Base-by-base conservation (phyloP, 2,797 vertebrate species). In the Fringilla coelebs region DNA sequence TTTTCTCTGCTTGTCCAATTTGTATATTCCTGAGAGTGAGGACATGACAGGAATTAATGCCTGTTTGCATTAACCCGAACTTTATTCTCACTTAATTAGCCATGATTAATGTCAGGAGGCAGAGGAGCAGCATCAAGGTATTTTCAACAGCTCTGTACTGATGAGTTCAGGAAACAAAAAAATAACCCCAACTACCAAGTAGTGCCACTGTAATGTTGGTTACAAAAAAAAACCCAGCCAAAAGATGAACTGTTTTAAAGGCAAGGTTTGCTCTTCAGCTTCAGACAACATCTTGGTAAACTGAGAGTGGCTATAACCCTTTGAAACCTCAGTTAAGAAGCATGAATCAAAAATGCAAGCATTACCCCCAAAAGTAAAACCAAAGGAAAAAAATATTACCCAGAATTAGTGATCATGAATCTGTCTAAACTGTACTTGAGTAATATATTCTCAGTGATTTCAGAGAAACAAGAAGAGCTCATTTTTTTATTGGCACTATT, bases 51-150 rank as follows among this genome's bases (percentile, higher is more conserved):
- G 82, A 93, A 92, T 93, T 88, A 92, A 88, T 96, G 79, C 41
- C 74, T 95, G 76, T 91, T 97, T 93, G 89, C 71, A 85, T 93
- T 95, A 94, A 88, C 74, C 10, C 2, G 0, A 92, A 85, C 57
- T 82, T 91, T 83, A 94, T 85, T 94, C 77, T 95, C 73, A 90
- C 51, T 94, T 95, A 95, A 95, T 96, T 95, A 93, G 75, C 55
- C 2, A 26, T 93, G 93, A 95, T 93, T 93, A 94, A 90, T 96
- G 77, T 92, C 81, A 84, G 58, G 48, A 94, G 90, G 45, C 86
- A 77, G 89, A 93, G 78, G 40, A 93, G 77, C 79, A 95, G 70
- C 36, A 71, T 89, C 77, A 81, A 88, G 80, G 17, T 67, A 31
- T 94, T 96, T 95, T 96, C 96, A 95, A 79, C 90, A 91, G 63